These are phyloP conservation scores for Enteromius afrohamiltoni DNA, from an alignment of 2,797 vertebrate genomes.

Conservation along the genomic window DNA sequence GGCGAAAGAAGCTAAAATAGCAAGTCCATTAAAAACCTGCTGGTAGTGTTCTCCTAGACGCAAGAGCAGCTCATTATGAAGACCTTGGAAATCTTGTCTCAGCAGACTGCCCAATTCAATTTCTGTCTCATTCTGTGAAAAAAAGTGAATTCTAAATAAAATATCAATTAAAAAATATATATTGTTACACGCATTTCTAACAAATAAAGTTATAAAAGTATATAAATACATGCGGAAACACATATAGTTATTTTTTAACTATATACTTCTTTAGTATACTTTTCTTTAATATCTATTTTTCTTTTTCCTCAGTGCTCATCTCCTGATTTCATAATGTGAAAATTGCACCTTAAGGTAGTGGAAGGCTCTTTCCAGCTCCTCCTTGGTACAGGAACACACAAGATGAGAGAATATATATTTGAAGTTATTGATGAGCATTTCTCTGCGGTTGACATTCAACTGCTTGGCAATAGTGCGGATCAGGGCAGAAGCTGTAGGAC, in stretches of 20 bases:
- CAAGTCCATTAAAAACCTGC: constrained; percentile 95
- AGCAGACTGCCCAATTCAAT: constrained; percentile 95
- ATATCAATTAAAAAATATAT: too few relatives aligned
- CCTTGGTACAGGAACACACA: constrained; percentile 97
- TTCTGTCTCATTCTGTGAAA: constrained; percentile 91
- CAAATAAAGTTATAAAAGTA: too few relatives aligned
- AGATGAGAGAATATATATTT: constrained; percentile 99
- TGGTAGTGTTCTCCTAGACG: constrained; percentile 96
- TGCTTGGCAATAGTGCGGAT: constrained; percentile 95
- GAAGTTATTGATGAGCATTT: constrained; percentile 98
- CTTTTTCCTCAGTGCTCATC: not conserved
- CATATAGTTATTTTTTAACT: too few relatives aligned
- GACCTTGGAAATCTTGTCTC: constrained; percentile 95
- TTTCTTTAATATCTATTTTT: not conserved
- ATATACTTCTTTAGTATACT: too few relatives aligned
- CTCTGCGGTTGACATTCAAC: constrained; percentile 91
- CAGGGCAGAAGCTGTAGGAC: constrained; percentile 88
- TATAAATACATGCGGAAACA: too few relatives aligned
- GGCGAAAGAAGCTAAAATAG: constrained; percentile 94
- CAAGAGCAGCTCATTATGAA: constrained; percentile 94
- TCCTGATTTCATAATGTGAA: constrained; percentile 39
- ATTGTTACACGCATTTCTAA: too few relatives aligned
- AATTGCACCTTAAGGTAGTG: constrained; percentile 92
- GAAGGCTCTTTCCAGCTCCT: constrained; percentile 91
- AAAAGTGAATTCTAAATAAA: not conserved